Conservation (phyloP, 2,888 invertebrate species). For the Andrena fulva region DNA sequence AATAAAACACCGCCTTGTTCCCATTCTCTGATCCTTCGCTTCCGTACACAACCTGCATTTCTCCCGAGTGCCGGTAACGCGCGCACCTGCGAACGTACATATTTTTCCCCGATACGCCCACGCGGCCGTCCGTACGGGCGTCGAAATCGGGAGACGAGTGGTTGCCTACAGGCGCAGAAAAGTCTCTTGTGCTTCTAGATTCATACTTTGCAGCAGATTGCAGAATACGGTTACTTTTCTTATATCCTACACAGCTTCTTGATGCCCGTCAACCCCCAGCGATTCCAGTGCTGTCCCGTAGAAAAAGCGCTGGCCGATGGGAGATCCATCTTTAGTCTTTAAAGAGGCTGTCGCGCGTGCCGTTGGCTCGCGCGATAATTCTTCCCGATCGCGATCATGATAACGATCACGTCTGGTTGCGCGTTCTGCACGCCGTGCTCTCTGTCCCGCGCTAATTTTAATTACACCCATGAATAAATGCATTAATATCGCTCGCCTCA, state of each 20-base stretch:
- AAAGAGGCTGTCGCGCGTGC: constrained; percentile 20
- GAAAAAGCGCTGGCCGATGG: background rate
- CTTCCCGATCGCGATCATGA: constrained; percentile 69
- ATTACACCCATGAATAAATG: constrained; percentile 69
- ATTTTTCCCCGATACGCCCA: constrained; percentile 28
- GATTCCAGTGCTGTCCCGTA: background rate
- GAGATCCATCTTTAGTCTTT: background rate
- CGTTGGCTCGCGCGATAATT: constrained; percentile 65
- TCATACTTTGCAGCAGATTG: too few relatives aligned
- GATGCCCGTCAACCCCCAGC: background rate
- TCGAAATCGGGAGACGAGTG: constrained; percentile 11
- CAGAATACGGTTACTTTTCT: background rate
- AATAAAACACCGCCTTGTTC: constrained; percentile 18
- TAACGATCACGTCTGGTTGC: constrained; percentile 67
- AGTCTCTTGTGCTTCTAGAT: too few relatives aligned
- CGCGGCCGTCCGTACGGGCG: background rate
- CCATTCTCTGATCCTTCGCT: background rate
- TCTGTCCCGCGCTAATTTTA: constrained; percentile 66
- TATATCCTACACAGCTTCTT: background rate
- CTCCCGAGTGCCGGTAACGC: background rate
- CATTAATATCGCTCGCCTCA: constrained; percentile 64
- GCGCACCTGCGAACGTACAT: constrained; percentile 30
- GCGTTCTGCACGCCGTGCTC: constrained; percentile 16
- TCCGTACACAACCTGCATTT: background rate
- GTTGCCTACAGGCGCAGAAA: background rate